Base-by-base conservation (phyloP, 2,888 invertebrate genomes). In the Andrena marginata region DNA sequence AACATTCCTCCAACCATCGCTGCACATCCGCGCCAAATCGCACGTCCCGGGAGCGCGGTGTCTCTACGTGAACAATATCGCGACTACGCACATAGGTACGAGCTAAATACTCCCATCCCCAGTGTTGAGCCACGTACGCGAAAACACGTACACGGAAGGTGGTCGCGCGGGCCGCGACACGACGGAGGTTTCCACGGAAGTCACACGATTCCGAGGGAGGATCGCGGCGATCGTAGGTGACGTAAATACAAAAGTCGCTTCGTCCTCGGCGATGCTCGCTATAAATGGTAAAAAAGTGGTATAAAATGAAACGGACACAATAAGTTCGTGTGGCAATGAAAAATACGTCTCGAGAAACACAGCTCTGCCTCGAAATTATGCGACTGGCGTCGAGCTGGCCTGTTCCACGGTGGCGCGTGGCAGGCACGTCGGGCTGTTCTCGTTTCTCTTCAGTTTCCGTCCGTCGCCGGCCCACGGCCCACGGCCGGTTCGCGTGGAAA, bases 211-310 rank as follows among this genome's bases (percentile, higher is more conserved):
- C 77, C 75, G 85, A 78, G 85, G 82, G 77, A 76, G 85, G 79
- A 85, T 78, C 82, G 82, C 85, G 87, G 71, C 60, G 49, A 73
- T 77, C 67, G 78, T 56, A 75, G 74, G 69, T 70, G 68, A 80
- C 80, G 75, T 72, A 82, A 87, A 87, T 87, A 88, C 76, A 81
- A 83, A 87, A 87, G 78, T 87, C 80, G 77, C 62, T 72, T 77
- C 80, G 74, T 74, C 68, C 78, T 77, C 74, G 83, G 87, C 75
- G 74, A 62, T 71, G 77, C 80, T 54, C 48, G 56, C 77, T 82
- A 82, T 84, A 88, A 85, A 85, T 88, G 80, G 87, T 87, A 87
- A 87, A 87, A 87, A 87, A 86, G 80, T 87, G 72, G 83, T 87
- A 87, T 82, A 83, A 87, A 87, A 87, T 77, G 78, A 87, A 87